A percentile compares a stretch with the other conserved stretches of the same genome.
These are phyloP conservation scores for Oophaga sylvatica DNA, from an alignment of 2,797 vertebrate species.

Conservation along the genomic window DNA sequence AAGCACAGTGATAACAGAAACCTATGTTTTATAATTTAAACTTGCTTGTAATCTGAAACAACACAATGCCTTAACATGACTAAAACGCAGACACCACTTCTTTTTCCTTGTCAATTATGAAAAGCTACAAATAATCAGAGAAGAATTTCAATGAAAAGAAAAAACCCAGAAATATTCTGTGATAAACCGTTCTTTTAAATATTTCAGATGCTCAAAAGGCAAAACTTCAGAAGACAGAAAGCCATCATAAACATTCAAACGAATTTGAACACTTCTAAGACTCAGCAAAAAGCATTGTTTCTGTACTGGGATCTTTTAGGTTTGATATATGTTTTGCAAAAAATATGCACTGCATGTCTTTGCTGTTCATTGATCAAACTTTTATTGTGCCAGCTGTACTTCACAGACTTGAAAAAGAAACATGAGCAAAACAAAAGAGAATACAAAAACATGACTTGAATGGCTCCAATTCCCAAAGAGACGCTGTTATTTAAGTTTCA, in stretches of 20 bases:
- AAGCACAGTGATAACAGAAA: background rate
- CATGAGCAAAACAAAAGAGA: constrained; percentile 79
- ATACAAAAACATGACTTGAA: constrained; percentile 79
- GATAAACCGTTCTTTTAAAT: constrained; percentile 12
- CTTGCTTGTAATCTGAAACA: background rate
- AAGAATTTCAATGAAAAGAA: background rate
- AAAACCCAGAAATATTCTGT: background rate
- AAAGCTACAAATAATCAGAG: background rate
- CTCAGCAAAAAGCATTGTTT: constrained; percentile 74
- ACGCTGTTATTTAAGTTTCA: constrained; percentile 77
- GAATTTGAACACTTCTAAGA: constrained; percentile 70
- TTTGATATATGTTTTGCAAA: constrained; percentile 75
- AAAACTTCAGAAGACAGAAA: constrained; percentile 34
- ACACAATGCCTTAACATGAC: background rate
- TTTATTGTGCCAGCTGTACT: constrained; percentile 81
- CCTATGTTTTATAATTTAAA: background rate
- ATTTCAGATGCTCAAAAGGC: constrained; percentile 58
- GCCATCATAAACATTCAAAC: constrained; percentile 59
- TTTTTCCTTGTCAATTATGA: background rate
- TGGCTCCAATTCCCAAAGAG: constrained; percentile 78
- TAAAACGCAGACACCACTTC: background rate
- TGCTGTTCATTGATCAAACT: constrained; percentile 80
- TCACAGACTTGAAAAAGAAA: constrained; percentile 79
- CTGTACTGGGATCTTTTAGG: constrained; percentile 74
- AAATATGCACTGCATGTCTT: constrained; percentile 74